Evolutionary conservation across 2,888 invertebrate genomes (phyloP).

Genomic region (Xestia xanthographa): DNA sequence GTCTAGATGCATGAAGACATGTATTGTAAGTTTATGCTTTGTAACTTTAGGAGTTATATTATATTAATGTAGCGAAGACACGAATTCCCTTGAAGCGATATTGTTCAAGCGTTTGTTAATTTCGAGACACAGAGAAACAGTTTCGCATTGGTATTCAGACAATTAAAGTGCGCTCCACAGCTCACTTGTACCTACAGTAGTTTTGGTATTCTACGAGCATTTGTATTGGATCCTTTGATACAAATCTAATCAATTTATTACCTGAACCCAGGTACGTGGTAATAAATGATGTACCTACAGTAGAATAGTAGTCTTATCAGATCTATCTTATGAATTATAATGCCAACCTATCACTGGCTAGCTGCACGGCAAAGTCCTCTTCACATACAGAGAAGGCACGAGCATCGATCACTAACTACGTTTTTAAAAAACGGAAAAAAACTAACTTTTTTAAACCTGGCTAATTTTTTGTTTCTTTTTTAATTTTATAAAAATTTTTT

Average conservation of each 20-base stretch:
- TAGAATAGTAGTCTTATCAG: not conserved
- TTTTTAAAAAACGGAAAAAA: no score
- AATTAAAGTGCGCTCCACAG: slow-evolving; percentile 25
- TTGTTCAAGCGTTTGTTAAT: slow-evolving; percentile 30
- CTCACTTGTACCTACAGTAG: slow-evolving; percentile 22
- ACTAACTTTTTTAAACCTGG: no score
- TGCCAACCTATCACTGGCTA: not conserved
- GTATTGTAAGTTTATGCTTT: not conserved
- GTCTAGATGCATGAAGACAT: not conserved
- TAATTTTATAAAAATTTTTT: no score
- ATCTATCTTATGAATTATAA: not conserved
- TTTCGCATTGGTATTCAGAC: slow-evolving; percentile 50
- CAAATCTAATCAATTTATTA: slow-evolving; percentile 31
- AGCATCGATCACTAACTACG: not conserved
- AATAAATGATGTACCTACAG: not conserved
- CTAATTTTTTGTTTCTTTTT: no score
- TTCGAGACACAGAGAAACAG: slow-evolving; percentile 20
- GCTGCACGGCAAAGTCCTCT: not conserved
- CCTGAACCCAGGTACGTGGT: not conserved
- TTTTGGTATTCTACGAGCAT: slow-evolving; percentile 33
- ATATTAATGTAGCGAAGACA: not conserved
- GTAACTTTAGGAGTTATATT: not conserved
- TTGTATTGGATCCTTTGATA: slow-evolving; percentile 25
- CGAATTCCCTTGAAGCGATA: slow-evolving; percentile 6
- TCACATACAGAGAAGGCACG: not conserved